Conservation (phyloP, 2,797 vertebrate genomes). For the Pogoniulus pusillus region DNA sequence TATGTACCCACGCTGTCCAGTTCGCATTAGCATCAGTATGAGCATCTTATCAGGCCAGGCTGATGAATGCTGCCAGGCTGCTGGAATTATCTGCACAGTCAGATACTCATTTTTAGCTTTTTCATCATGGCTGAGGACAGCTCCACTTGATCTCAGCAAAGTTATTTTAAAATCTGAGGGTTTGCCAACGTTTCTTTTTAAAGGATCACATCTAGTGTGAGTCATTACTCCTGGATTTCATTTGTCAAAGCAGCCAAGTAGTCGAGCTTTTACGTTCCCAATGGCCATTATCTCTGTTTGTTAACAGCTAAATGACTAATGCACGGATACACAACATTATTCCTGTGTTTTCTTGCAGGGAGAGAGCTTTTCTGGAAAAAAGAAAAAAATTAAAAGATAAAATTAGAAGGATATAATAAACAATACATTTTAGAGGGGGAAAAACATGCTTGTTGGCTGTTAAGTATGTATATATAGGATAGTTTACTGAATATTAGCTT, state of each 20-base stretch:
- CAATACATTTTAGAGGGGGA: background rate
- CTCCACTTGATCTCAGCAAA: constrained; percentile 61
- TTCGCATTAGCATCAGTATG: background rate
- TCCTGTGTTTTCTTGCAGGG: constrained; percentile 43
- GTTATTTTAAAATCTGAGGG: constrained; percentile 71
- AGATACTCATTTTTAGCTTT: constrained; percentile 61
- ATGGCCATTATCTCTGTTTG: constrained; percentile 62
- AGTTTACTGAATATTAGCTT: background rate
- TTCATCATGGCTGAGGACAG: constrained; percentile 64
- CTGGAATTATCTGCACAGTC: constrained; percentile 53
- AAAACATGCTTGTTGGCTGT: background rate
- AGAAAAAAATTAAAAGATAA: background rate
- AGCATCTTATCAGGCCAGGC: constrained; percentile 38
- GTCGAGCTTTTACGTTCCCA: constrained; percentile 54
- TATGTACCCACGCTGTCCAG: background rate
- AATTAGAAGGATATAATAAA: background rate
- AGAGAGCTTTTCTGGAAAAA: background rate
- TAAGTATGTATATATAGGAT: background rate
- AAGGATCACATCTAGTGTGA: constrained; percentile 64
- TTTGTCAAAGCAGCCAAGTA: constrained; percentile 63
- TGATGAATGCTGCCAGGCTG: constrained; percentile 40
- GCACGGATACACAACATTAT: constrained; percentile 20
- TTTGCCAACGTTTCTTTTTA: constrained; percentile 71
- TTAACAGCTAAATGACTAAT: constrained; percentile 60
- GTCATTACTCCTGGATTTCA: constrained; percentile 67